Percentiles rank a stretch among this genome's conserved stretches.
These are phyloP conservation scores for Stigmatopora nigra DNA, from an alignment of 2,113 vertebrate species.

Conservation along the genomic window DNA sequence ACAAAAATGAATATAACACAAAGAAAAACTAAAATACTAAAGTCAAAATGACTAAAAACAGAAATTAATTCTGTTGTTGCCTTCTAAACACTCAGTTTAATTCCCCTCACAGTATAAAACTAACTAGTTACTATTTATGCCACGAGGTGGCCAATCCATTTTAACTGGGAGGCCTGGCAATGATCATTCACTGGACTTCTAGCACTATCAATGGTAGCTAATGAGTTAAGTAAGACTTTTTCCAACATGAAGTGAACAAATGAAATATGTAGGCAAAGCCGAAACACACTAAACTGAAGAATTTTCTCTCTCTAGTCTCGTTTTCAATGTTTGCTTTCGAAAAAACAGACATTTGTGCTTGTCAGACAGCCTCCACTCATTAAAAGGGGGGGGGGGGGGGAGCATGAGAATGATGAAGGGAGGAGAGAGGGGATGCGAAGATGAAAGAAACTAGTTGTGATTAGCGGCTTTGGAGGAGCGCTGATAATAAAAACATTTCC, in stretches of 20 bases:
- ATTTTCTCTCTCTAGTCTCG: neutral
- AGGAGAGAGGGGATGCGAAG: conserved; percentile 47
- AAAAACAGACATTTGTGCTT: conserved; percentile 17
- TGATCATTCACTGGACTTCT: too few species aligned
- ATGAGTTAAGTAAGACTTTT: conserved; percentile 1
- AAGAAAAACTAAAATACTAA: too few species aligned
- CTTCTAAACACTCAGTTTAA: too few species aligned
- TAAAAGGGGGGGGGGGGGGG: conserved; percentile 8
- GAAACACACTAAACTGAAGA: neutral
- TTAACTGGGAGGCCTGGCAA: too few species aligned
- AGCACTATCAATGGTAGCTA: too few species aligned
- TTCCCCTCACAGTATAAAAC: too few species aligned
- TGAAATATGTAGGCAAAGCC: conserved; percentile 11
- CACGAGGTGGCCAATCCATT: too few species aligned
- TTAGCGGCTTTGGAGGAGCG: conserved; percentile 61
- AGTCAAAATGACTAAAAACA: too few species aligned
- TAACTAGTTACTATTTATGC: too few species aligned
- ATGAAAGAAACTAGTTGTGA: conserved; percentile 64
- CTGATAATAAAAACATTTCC: conserved; percentile 64
- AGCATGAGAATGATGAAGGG: conserved; percentile 33
- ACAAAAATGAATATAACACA: too few species aligned
- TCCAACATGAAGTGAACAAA: conserved; percentile 6
- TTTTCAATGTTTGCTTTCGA: conserved; percentile 12
- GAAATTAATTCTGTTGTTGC: too few species aligned
- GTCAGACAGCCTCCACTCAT: conserved; percentile 10